Base-by-base conservation (phyloP, 53 echinoderm and acorn worm species). In the Mesocentrotus franciscanus region DNA sequence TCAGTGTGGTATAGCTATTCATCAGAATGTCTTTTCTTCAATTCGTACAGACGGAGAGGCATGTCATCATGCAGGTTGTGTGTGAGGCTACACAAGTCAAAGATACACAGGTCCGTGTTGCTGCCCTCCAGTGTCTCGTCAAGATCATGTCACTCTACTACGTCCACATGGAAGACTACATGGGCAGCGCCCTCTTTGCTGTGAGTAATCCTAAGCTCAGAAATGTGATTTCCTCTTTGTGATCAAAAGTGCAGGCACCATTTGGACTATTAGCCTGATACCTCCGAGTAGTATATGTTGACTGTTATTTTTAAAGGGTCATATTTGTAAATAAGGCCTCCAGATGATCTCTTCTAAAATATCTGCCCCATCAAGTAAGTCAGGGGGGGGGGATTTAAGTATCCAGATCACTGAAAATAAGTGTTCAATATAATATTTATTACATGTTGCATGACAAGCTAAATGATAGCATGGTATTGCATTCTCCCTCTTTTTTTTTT, bases 111-210 rank as follows among this genome's bases (percentile, higher is more conserved):
- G 97, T 99, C 71, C 90, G 94, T 78, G 99, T 99, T 56, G 99
- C 98, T 22, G 99, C 99, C 81, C 97, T 99, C 16, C 99, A 99
- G 97, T 99, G 99, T 95, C 96, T 99, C 89, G 99, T 99, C 83
- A 99, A 99, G 95, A 99, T 99, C 81, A 96, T 99, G 90, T 98
- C 99, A 15, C 99, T 99, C 78, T 99, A 99, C 90, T 99, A 99
- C 93, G 95, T 96, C n/a, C 87, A 97, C 95, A 99, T 99, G 99
- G 99, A 99, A 94, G 58, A 93, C 33, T 99, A 99, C 96, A 99
- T 99, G 99, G 96, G 97, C 61, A 96, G 96, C 76, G 99, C 98
- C 56, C 96, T 99, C 30, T 99, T 99, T 96, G 97, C 99, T 56
- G 99, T 99, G 95, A 99, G 99, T 97, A 87, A 26, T 57, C 66